Evolutionary conservation across 2,797 vertebrate species (phyloP), one percentile per base, ranked within the genome.

Genomic region (Allobates femoralis): DNA sequence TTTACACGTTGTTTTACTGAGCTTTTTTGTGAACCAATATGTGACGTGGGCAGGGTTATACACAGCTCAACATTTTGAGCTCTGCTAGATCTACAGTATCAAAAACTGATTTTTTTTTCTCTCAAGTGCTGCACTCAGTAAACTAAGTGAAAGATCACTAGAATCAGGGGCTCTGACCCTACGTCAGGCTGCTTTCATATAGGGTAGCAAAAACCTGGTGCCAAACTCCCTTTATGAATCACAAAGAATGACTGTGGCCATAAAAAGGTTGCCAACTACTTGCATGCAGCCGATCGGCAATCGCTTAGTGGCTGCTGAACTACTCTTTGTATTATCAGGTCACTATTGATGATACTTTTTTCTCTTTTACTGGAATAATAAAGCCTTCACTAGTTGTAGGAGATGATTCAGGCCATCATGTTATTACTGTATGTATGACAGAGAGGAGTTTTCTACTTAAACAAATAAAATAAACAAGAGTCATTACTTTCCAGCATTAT

Each of bases 391-490:
- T 3, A 10, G 5, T 30, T 66, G 62, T 23, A 69, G 28, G 3
- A 69, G 62, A 21, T 32, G 64, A 53, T 15, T 69, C 28, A 81
- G 67, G 64, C 56, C 66, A 53, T 81, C 60, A 81, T 30, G 19
- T 67, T 53, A 67, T 66, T 53, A 81, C 18, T 81, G 3, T 66
- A 66, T 51, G 26, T 28, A 66, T 28, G 53, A 50, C 3, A 14
- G 60, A 67, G 21, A 14, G 6, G 28, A 53, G 79, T 18, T 41
- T 58, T 56, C 21, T 73, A 10, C 50, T 46, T 73, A 83, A 81
- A 73, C 46, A 78, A 37, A 34, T 46, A 50, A 71, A 79, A 80
- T 71, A 85, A 86, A 81, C 55, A 53, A 60, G 50, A 82, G 50
- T 74, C 51, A 66, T 77, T 86, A 77, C 71, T 58, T 67, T 64